phyloP scores from a whole-genome alignment of 1,140 invertebrate species.

The Diachasma alloeum region DNA sequence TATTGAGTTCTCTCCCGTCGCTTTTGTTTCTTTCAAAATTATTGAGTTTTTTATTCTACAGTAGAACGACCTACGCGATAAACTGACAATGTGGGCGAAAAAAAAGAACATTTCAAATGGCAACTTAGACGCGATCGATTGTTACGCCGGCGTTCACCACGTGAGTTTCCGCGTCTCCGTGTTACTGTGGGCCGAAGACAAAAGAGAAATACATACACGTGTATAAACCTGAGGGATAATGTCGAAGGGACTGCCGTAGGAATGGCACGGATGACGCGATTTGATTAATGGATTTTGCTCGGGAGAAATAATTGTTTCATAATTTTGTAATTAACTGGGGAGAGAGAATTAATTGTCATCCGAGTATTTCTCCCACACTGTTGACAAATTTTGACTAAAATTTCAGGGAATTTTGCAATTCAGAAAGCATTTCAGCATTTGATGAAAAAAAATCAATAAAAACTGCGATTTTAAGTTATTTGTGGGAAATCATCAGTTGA shows the following conservation, averaged over 20 bases:
- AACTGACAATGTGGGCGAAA: conserved; percentile 21
- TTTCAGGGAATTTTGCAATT: too few relatives aligned
- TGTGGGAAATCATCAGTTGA: too few relatives aligned
- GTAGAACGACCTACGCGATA: conserved; percentile 13
- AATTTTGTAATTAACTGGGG: background rate
- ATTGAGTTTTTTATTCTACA: background rate
- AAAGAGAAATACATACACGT: conserved; percentile 10
- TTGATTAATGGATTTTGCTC: background rate
- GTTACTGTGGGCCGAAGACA: conserved; percentile 18
- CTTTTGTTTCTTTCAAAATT: background rate
- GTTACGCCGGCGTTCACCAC: conserved; percentile 22
- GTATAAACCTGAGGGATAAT: background rate
- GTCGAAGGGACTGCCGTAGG: background rate
- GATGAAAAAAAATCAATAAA: too few relatives aligned
- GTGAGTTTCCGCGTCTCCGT: conserved; percentile 26
- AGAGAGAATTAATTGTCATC: too few relatives aligned
- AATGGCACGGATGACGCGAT: background rate
- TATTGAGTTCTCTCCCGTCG: background rate
- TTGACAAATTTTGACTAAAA: too few relatives aligned
- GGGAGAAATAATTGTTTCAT: background rate
- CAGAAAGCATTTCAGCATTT: too few relatives aligned
- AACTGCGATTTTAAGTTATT: too few relatives aligned
- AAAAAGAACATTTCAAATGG: conserved; percentile 26
- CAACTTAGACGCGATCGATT: conserved; percentile 29
- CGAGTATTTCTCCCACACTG: too few relatives aligned